Base-by-base conservation (phyloP, 2,888 invertebrate genomes). In the Papilio elwesi region DNA sequence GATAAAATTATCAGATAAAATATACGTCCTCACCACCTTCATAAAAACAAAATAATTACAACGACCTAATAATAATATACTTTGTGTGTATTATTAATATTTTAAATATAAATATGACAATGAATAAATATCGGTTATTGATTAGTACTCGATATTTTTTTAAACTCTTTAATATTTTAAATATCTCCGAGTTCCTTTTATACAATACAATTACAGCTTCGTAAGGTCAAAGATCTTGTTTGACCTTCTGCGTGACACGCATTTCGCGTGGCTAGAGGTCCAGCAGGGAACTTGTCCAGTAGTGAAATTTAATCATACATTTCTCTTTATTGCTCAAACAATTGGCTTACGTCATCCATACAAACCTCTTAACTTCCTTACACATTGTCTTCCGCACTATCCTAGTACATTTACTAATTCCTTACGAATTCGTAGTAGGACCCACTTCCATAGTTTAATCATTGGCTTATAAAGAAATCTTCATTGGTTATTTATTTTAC, bases 1-100 rank as follows among this genome's bases (percentile, higher is more conserved):
- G 85, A 87, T 86, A 84, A 84, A 66, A 83, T 82, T 81, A 81
- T 80, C 81, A 79, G 84, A 86, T 86, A 83, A 84, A 79, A 79
- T 78, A 80, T 75, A 43, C 11, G 75, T 76, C 69, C 77, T 74
- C 76, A 68, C 71, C 70, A 74, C 71, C 70, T 74, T 76, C 71
- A 76, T 76, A 68, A 70, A 73, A 59, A 72, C 49, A 68, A 70
- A 76, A 73, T 68, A 64, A 73, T 68, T 55, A 43, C 38, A 68
- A 26, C 64, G 49, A 49, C 7, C 6, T 49, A 64, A 64, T 64
- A 49, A 26, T 26, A 2, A 26, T 26, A 26, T 26, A 26, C 26
- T 9, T 49, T 64, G 13, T 6, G 6, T 11, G 15, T 26, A 13
- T 12, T 64, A 49, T 26, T 49, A 47, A 47, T n/a, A 63, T 63